Evolutionary conservation across 2,888 invertebrate species (phyloP), one percentile per base, ranked within the genome.

Genomic region (Eupithecia dodoneata): DNA sequence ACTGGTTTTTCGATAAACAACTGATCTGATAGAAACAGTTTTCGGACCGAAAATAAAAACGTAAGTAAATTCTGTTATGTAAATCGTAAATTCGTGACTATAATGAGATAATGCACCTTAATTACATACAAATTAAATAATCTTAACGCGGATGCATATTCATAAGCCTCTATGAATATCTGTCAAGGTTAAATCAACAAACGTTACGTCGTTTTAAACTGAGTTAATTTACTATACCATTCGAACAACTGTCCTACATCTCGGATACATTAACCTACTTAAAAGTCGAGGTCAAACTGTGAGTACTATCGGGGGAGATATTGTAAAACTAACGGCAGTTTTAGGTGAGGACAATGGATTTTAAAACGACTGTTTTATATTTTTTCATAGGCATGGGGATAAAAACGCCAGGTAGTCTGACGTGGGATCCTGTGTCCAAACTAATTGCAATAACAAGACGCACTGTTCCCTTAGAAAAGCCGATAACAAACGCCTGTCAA

Each of bases 251-350:
- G 91, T 86, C 88, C 92, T 86, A 91, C 90, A 92, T 93, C 85
- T 87, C 84, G 86, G 86, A 89, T 86, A 89, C 92, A 92, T 94
- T 94, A 93, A 92, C 93, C 93, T 87, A 93, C 89, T 93, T 94
- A 88, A 86, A 87, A 88, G 82, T 86, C 87, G 89, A 92, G 91
- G 91, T 86, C 90, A 84, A 82, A 84, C 80, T 86, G 82, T 86
- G 87, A 89, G 87, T 86, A 89, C 86, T 88, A 83, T 86, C 89
- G 88, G 88, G 85, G 85, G 84, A 85, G 84, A 87, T 87, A 87
- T 81, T n/a, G 76, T 76, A 81, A 81, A 80, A 80, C 70, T 74
- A 70, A 76, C 75, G 30, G 71, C 63, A 73, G 72, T 47, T 75
- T 74, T 76, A 72, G 71, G 63, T 59, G n/a, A 47, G 45, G 44